Percentiles rank a stretch among this genome's conserved stretches.
These are phyloP conservation scores for Drosophila sp. DNA, from an alignment of 1,140 invertebrate species.

Conservation along the genomic window DNA sequence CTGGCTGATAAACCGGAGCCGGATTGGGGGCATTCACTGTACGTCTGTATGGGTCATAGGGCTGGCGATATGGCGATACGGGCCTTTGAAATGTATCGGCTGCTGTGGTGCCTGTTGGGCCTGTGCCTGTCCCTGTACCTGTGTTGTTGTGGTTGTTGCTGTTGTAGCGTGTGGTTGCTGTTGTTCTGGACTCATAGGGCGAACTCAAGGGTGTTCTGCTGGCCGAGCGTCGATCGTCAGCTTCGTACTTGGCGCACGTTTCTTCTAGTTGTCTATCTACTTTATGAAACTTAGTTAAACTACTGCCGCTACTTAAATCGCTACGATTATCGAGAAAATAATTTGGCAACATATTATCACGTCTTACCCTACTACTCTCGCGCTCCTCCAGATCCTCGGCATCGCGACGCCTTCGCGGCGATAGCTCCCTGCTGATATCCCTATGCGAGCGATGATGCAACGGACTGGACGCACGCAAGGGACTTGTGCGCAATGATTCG, in stretches of 20 bases:
- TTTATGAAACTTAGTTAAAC: slow-evolving; percentile 83
- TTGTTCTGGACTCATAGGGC: slow-evolving; percentile 66
- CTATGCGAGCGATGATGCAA: slow-evolving; percentile 70
- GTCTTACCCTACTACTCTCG: slow-evolving; percentile 82
- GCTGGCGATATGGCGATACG: slow-evolving; percentile 70
- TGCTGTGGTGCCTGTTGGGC: slow-evolving; percentile 24
- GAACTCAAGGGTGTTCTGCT: slow-evolving; percentile 69
- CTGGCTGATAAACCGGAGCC: slow-evolving; percentile 69
- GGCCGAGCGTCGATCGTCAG: slow-evolving; percentile 73
- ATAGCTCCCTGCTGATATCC: slow-evolving; percentile 71
- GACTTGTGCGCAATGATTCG: slow-evolving; percentile 68
- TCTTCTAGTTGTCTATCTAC: slow-evolving; percentile 83
- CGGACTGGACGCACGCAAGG: slow-evolving; percentile 49
- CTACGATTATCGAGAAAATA: slow-evolving; percentile 78
- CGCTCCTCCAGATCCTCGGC: slow-evolving; percentile 72
- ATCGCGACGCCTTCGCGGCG: slow-evolving; percentile 65
- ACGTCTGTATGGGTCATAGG: slow-evolving; percentile 55
- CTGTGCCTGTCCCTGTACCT: slow-evolving; percentile 34
- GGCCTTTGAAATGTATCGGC: slow-evolving; percentile 52
- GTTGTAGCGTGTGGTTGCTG: slow-evolving; percentile 39
- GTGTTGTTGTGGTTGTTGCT: slow-evolving; percentile 23
- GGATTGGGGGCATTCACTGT: slow-evolving; percentile 29
- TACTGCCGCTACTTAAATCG: slow-evolving; percentile 76
- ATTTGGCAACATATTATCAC: slow-evolving; percentile 83
- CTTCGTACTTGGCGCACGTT: slow-evolving; percentile 76